These are phyloP conservation scores for Pyrgus malvae DNA, from an alignment of 2,888 invertebrate species.

Conservation along the genomic window DNA sequence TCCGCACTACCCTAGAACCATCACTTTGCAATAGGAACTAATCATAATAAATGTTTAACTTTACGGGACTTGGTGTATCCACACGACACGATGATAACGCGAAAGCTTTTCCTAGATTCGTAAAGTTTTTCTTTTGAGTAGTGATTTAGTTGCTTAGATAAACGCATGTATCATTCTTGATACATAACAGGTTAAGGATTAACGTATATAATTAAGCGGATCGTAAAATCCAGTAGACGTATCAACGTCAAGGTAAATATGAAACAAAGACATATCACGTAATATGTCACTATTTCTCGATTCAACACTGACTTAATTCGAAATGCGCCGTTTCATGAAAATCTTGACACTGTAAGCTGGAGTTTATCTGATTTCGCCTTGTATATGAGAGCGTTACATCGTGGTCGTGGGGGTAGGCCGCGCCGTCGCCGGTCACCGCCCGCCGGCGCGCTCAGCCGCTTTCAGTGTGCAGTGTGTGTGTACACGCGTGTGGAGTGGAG, in stretches of 20 bases:
- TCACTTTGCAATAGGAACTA: constrained; percentile 21
- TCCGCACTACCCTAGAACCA: constrained; percentile 20
- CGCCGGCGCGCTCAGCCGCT: constrained; percentile 42
- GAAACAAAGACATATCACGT: no score
- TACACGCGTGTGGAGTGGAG: constrained; percentile 39
- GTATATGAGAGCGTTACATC: background rate
- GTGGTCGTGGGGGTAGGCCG: constrained; percentile 22
- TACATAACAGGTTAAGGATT: no score
- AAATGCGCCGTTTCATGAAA: background rate
- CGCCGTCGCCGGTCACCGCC: constrained; percentile 25
- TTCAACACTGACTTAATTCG: no score
- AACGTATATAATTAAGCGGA: no score
- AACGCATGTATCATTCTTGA: no score
- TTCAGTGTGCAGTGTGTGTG: constrained; percentile 36
- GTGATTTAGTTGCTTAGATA: no score
- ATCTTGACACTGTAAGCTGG: background rate
- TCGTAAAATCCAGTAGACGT: no score
- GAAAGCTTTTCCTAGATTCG: no score
- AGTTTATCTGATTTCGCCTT: no score
- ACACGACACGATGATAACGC: constrained; percentile 12
- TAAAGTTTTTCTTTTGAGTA: no score
- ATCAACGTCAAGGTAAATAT: no score
- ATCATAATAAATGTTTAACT: constrained; percentile 9
- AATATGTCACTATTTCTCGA: no score
- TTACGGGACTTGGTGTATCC: constrained; percentile 18